These are phyloP conservation scores for Siniperca undulata DNA, from an alignment of 2,797 vertebrate species.

Conservation along the genomic window DNA sequence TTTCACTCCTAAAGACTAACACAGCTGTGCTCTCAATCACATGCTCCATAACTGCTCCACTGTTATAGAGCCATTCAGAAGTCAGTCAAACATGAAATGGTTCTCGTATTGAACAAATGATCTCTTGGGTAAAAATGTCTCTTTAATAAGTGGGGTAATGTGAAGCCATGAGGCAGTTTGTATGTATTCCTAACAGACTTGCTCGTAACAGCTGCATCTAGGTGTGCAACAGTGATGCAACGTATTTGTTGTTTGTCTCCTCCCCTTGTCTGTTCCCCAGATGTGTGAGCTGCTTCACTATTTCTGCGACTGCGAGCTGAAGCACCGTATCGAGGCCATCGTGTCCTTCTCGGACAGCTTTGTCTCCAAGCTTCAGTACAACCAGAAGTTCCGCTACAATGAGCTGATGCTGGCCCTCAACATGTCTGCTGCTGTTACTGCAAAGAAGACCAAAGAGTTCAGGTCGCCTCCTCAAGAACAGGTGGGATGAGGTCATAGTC, in stretches of 20 bases:
- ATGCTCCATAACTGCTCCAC: conserved; percentile 40
- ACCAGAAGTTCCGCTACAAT: conserved; percentile 98
- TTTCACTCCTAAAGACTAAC: conserved; percentile 19
- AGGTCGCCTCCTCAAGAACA: conserved; percentile 99
- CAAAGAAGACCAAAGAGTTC: conserved; percentile 98
- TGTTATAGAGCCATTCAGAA: conserved; percentile 62
- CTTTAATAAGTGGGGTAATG: conserved; percentile 47
- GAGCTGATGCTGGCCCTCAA: conserved; percentile 98
- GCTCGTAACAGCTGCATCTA: conserved; percentile 14
- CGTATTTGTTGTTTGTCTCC: conserved; percentile 17
- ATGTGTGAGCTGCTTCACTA: conserved; percentile 99
- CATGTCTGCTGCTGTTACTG: conserved; percentile 98
- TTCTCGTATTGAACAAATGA: conserved; percentile 35
- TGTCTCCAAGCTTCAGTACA: conserved; percentile 95
- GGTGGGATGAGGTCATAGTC: conserved; percentile 78
- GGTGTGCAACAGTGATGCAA: conserved; percentile 16
- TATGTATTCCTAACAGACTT: conserved; percentile 21
- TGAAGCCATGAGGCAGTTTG: conserved; percentile 29
- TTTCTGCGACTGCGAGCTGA: conserved; percentile 98
- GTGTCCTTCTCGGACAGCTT: conserved; percentile 96
- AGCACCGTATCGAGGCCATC: conserved; percentile 97
- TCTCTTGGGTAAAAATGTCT: conserved; percentile 44
- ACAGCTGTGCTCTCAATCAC: conserved; percentile 48
- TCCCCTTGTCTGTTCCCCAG: conserved; percentile 76
- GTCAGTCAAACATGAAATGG: conserved; percentile 69